Evolutionary conservation across 2,113 vertebrate genomes (phyloP).

Genomic region (Tympanuchus pallidicinctus): DNA sequence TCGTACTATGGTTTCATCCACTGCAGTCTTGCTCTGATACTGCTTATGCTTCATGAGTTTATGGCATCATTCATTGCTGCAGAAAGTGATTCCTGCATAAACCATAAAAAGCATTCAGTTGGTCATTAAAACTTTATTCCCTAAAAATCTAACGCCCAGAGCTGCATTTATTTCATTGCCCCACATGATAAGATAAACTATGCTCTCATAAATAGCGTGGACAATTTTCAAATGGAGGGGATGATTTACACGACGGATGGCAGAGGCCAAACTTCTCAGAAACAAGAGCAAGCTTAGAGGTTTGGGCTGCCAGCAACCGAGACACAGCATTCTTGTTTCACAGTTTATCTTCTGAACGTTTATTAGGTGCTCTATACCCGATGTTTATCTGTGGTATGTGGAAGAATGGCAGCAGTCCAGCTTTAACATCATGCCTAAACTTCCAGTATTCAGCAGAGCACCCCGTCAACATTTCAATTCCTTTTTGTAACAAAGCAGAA

Average conservation of each 20-base stretch:
- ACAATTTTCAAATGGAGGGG: background rate
- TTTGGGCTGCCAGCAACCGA: background rate
- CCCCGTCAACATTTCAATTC: background rate
- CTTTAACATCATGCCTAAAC: background rate
- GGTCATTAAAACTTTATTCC: background rate
- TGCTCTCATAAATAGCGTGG: background rate
- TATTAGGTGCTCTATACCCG: background rate
- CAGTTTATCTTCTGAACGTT: background rate
- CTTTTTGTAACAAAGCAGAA: background rate
- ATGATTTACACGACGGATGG: background rate
- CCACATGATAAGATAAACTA: background rate
- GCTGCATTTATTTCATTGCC: background rate
- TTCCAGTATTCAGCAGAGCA: background rate
- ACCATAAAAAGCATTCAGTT: background rate
- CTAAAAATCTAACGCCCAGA: background rate
- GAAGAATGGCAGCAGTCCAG: background rate
- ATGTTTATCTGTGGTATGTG: background rate
- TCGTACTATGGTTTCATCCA: background rate
- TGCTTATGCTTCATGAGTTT: background rate
- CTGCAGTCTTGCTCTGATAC: background rate
- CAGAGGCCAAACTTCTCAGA: background rate
- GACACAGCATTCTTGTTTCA: background rate
- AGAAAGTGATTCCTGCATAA: background rate
- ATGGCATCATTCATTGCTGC: background rate
- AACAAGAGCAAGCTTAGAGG: background rate